phyloP scores from a whole-genome alignment of 30 jellyfish, hydroid and myxozoan genomes.

The Chironex yamaguchii region DNA sequence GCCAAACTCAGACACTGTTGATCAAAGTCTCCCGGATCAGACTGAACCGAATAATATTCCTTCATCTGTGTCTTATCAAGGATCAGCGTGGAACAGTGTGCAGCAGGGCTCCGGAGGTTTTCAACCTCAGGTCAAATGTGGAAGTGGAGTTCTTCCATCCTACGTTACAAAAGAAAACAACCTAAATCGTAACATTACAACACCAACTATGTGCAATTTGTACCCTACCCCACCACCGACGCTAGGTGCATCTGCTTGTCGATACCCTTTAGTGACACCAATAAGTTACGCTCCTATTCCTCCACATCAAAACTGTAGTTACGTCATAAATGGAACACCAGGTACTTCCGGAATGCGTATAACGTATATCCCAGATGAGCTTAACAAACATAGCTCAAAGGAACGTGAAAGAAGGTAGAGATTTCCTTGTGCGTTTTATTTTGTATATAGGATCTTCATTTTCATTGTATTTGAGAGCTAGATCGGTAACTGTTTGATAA shows the following conservation, averaged over 20 bases:
- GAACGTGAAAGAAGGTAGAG: slow-evolving; percentile 94
- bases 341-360: slow-evolving; percentile 71
- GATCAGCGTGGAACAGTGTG: too few species aligned
- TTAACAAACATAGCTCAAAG: slow-evolving; percentile 79
- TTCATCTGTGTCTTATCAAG: too few species aligned
- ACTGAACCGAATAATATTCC: not conserved
- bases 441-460: too few species aligned
- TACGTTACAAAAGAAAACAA: not conserved
- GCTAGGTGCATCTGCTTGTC: not conserved
- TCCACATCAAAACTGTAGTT: slow-evolving; percentile 51
- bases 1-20: not conserved
- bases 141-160: not conserved
- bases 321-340: slow-evolving; percentile 79
- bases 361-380: slow-evolving; percentile 74
- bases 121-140: not conserved
- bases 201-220: not conserved
- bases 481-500: not conserved
- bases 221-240: not conserved
- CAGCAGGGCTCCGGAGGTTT: not conserved
- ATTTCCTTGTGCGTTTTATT: too few species aligned
- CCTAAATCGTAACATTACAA: not conserved
- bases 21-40: not conserved
- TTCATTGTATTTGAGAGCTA: too few species aligned
- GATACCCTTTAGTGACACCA: not conserved
- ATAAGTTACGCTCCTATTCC: not conserved